phyloP scores from a whole-genome alignment of 2,888 invertebrate genomes.

The Tachystola acroxantha region DNA sequence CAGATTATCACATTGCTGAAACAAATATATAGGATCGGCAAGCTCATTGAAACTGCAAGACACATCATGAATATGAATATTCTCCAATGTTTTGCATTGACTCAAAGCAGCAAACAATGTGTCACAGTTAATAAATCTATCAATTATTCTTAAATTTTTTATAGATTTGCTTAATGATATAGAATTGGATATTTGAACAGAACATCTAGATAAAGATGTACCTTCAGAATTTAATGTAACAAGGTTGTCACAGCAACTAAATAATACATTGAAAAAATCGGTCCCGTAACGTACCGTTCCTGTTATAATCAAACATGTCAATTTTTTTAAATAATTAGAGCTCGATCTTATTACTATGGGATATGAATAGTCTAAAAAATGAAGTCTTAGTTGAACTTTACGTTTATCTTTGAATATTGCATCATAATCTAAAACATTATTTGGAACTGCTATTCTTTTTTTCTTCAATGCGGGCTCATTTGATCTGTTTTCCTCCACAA shows the following conservation, averaged over 20 bases:
- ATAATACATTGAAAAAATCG: constrained; percentile 53
- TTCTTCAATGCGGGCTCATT: constrained; percentile 25
- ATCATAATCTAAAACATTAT: constrained; percentile 43
- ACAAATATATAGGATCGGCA: constrained; percentile 33
- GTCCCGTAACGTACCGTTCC: constrained; percentile 35
- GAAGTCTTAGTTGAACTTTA: constrained; percentile 32
- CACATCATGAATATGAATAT: constrained; percentile 42
- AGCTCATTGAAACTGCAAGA: constrained; percentile 24
- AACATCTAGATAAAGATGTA: constrained; percentile 27
- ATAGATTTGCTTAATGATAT: constrained; percentile 37
- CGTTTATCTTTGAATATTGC: constrained; percentile 32
- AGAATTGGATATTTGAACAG: constrained; percentile 29
- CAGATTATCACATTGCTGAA: constrained; percentile 45
- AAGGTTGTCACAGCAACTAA: constrained; percentile 42
- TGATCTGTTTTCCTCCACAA: constrained; percentile 8
- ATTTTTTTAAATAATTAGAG: constrained; percentile 43
- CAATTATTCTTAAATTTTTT: constrained; percentile 49
- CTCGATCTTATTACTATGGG: constrained; percentile 32
- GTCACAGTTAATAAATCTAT: constrained; percentile 41
- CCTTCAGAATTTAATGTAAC: constrained; percentile 44
- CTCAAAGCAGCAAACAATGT: constrained; percentile 41
- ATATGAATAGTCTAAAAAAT: constrained; percentile 25
- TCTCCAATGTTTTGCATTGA: constrained; percentile 49
- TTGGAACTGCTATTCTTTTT: constrained; percentile 29
- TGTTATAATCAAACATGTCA: constrained; percentile 50